Conservation (phyloP, 1,140 invertebrate species). For the Capitella teleta region DNA sequence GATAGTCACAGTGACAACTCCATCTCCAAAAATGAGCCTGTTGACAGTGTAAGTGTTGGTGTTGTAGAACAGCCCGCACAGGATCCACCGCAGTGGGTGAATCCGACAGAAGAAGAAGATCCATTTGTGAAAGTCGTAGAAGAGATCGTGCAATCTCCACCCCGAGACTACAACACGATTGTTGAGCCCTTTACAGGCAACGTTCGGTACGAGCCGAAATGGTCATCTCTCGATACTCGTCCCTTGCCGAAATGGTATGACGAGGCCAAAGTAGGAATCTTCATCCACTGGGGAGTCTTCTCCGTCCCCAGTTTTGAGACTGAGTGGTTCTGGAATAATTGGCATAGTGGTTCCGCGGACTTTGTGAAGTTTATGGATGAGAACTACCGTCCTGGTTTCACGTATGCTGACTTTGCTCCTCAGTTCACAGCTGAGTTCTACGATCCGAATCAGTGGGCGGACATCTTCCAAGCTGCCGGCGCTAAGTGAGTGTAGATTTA, state of each 20-base stretch:
- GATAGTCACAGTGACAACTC: too few relatives aligned
- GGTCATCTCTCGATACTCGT: constrained; percentile 37
- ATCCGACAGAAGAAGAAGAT: too few relatives aligned
- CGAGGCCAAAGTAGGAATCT: constrained; percentile 41
- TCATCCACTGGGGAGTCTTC: constrained; percentile 43
- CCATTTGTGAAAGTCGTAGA: too few relatives aligned
- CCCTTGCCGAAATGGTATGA: constrained; percentile 43
- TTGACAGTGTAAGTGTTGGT: too few relatives aligned
- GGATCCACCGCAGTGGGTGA: too few relatives aligned
- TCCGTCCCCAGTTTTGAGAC: constrained; percentile 33
- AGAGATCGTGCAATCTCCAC: too few relatives aligned
- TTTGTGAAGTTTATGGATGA: constrained; percentile 23
- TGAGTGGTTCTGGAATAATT: constrained; percentile 34
- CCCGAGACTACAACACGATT: too few relatives aligned
- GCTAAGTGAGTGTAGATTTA: constrained; percentile 32
- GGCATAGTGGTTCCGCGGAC: constrained; percentile 17
- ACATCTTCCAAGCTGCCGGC: constrained; percentile 27
- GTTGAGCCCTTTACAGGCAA: too few relatives aligned
- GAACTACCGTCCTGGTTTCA: constrained; percentile 31
- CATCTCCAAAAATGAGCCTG: too few relatives aligned
- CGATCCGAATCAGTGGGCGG: constrained; percentile 27
- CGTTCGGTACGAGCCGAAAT: constrained; percentile 24
- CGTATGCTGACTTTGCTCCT: constrained; percentile 34
- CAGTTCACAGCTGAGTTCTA: constrained; percentile 30
- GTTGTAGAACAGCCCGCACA: too few relatives aligned